These are phyloP conservation scores for Phaetusa simplex DNA, from an alignment of 2,113 vertebrate species.

Conservation along the genomic window DNA sequence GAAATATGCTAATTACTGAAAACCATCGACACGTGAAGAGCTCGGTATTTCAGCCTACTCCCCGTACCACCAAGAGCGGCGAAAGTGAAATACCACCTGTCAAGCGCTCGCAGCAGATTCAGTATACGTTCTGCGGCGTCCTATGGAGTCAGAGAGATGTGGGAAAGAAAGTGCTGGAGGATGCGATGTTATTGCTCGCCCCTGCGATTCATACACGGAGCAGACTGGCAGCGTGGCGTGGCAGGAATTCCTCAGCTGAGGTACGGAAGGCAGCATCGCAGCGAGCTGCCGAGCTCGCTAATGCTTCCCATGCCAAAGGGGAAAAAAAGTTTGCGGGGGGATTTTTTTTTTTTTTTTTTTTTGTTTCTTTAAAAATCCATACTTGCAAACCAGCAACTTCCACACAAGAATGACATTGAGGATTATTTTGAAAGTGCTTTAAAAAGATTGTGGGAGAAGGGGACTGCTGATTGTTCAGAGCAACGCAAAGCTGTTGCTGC, in stretches of 20 bases:
- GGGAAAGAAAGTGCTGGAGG: not conserved
- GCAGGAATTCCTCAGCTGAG: not conserved
- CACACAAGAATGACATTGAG: not conserved
- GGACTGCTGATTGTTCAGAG: conserved; percentile 13
- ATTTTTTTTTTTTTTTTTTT: not conserved
- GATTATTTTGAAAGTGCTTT: conserved; percentile 35
- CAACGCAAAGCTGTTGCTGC: conserved; percentile 22
- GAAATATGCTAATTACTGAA: conserved; percentile 47
- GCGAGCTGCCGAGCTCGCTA: not conserved
- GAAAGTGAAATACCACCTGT: conserved; percentile 22
- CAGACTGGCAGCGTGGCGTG: not conserved
- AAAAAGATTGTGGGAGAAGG: not conserved
- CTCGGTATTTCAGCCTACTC: not conserved
- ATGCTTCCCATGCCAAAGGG: not conserved
- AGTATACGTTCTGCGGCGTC: not conserved
- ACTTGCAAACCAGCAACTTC: not conserved
- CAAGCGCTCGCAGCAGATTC: not conserved
- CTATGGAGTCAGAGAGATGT: not conserved
- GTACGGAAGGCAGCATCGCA: not conserved
- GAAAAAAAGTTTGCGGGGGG: not conserved
- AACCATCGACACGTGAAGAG: conserved; percentile 46
- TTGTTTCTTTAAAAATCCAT: not conserved
- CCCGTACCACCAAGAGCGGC: not conserved
- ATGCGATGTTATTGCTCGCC: not conserved
- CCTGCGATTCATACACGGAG: not conserved